Base-by-base conservation (phyloP, 2,888 invertebrate species). In the Drosophila demipolita region DNA sequence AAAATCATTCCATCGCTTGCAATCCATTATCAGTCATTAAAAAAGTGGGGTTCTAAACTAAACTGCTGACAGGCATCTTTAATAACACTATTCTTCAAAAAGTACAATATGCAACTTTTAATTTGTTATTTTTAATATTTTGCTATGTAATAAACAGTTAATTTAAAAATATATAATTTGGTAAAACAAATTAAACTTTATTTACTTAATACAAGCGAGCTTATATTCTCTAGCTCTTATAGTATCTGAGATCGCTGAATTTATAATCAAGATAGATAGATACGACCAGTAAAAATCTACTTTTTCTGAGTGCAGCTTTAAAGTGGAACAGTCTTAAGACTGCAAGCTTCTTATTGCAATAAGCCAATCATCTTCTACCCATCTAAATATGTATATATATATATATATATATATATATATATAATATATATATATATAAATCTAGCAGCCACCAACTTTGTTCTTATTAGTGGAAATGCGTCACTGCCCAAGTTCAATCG, bases 381-480 rank as follows among this genome's bases (percentile, higher is more conserved):
- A 57, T 69, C 58, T 42, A 50, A 61, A 29, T 29, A 29, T 6
- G 6, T 29, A 6, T 29, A 29, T 29, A 29, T 29, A 29, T 26
- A 0, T 26, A 26, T 23, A 23, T 23, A 23, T 23, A 23, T 23
- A 23, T 26, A 29, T 29, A 29, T 6, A 1, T 29, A 6, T 29
- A 29, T 29, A 29, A n/a, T n/a, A n/a, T n/a, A n/a, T 1, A 1
- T 23, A 23, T 23, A 23, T 23, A 23, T 23, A 23, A 2, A 23
- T 23, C 12, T 45, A 15, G 35, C 69, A 57, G 35, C 40, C 50
- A 73, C 17, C 11, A 60, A 53, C 52, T 54, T 54, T 66, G 17
- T 17, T 57, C 29, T 33, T 70, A 49, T 12, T 65, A n/a, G 40
- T 77, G 50, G 60, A 75, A 71, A 75, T 75, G 80, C 75, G 75